phyloP scores from a whole-genome alignment of 2,888 invertebrate species.

The Caenorhabditis sp. region DNA sequence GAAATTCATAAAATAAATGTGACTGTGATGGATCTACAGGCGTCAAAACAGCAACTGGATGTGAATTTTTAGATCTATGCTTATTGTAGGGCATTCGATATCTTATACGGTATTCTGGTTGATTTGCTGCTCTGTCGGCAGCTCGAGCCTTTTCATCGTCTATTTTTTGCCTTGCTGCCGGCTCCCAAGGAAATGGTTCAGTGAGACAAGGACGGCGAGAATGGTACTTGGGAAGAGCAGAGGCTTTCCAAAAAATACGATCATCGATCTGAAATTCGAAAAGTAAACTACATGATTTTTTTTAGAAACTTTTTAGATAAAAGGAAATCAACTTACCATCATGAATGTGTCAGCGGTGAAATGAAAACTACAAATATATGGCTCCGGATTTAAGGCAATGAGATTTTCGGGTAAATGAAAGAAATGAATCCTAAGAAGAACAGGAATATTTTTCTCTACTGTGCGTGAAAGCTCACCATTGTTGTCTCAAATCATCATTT shows the following conservation, averaged over 20 bases:
- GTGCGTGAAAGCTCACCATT: conserved; percentile 26
- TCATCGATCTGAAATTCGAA: no score
- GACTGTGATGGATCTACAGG: conserved; percentile 33
- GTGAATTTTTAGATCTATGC: conserved; percentile 20
- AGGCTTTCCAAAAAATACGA: conserved; percentile 40
- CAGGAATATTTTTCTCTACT: no score
- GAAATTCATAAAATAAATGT: conserved; percentile 48
- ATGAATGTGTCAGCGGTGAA: conserved; percentile 38
- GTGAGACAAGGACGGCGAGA: conserved; percentile 24
- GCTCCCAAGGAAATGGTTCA: conserved; percentile 41
- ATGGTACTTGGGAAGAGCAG: conserved; percentile 35
- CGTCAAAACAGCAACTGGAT: conserved; percentile 47
- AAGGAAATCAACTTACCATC: no score
- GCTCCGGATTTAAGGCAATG: conserved; percentile 8
- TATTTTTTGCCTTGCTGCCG: conserved; percentile 8
- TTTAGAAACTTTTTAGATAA: no score
- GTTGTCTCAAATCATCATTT: conserved; percentile 21
- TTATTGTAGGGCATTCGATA: conserved; percentile 32
- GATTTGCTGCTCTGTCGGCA: neutral
- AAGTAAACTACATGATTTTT: no score
- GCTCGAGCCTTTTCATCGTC: neutral
- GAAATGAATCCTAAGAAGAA: conserved; percentile 18
- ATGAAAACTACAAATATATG: conserved; percentile 40
- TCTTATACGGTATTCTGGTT: conserved; percentile 18
- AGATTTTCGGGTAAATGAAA: conserved; percentile 16